These are phyloP conservation scores for Oxyteleia sp. DNA, from an alignment of 2,888 invertebrate species.

Conservation along the genomic window DNA sequence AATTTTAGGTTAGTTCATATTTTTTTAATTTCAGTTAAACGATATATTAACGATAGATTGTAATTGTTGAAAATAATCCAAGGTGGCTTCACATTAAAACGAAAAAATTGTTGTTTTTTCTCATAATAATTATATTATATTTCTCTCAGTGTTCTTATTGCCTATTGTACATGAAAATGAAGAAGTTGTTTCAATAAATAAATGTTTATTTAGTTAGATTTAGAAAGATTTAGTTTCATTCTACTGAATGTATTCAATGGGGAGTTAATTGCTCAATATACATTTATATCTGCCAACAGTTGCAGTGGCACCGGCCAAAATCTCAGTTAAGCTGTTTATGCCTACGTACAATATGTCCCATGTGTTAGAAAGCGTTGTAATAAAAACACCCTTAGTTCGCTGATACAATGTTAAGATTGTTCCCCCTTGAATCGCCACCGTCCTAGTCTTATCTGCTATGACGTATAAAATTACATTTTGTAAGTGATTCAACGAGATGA, in stretches of 20 bases:
- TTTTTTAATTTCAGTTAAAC: too few relatives aligned
- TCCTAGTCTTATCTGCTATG: slow-evolving; percentile 29
- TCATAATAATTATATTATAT: too few relatives aligned
- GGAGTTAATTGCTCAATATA: slow-evolving; percentile 56
- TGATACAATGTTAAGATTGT: slow-evolving; percentile 55
- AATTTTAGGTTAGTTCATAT: too few relatives aligned
- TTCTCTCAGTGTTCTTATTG: too few relatives aligned
- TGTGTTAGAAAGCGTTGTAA: slow-evolving; percentile 70
- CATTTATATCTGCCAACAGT: slow-evolving; percentile 54
- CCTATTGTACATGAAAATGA: too few relatives aligned
- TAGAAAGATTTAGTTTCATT: slow-evolving; percentile 2
- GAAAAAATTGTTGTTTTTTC: too few relatives aligned
- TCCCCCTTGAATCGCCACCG: slow-evolving; percentile 17
- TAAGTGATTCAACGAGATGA: slow-evolving; percentile 44
- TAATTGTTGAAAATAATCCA: too few relatives aligned
- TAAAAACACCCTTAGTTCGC: slow-evolving; percentile 67
- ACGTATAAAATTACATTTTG: slow-evolving; percentile 42
- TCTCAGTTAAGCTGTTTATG: slow-evolving; percentile 74
- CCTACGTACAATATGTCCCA: too few relatives aligned
- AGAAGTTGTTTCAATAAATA: too few relatives aligned
- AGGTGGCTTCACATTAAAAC: too few relatives aligned
- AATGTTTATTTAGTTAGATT: too few relatives aligned
- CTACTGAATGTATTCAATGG: slow-evolving; percentile 21
- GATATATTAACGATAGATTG: too few relatives aligned
- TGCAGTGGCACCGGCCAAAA: slow-evolving; percentile 31